Evolutionary conservation across 2,888 invertebrate species (phyloP), one percentile per base, ranked within the genome.

Genomic region (Orthosia cruda): DNA sequence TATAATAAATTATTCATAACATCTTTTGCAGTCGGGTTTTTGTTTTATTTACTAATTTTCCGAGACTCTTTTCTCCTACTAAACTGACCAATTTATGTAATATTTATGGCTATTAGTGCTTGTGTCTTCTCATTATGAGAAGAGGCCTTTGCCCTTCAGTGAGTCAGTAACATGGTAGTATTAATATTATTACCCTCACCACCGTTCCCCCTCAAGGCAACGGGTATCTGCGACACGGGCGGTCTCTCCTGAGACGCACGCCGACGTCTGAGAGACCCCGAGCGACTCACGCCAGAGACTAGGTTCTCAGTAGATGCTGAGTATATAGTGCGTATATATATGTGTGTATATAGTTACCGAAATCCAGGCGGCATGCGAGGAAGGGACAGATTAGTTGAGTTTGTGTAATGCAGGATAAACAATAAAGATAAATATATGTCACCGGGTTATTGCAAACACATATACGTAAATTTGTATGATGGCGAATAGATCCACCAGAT

Each of bases 271-370:
- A 96, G 69, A 0, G 96, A 96, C 13, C 93, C 93, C 0, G 91
- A 92, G 2, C 96, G 89, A 77, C 92, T 94, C 1, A 94, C 67
- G 0, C 95, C 94, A 0, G 93, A 93, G 0, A 95, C 93, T 55
- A 96, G 72, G 72, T 94, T 96, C 84, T 96, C 96, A 0, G 96
- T 96, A 0, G 96, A 96, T 0, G 96, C 96, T 96, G 94, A 93
- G 55, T 4, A 79, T 81, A 77, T 9, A 40, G 32, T 1, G 32
- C 0, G 4, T 32, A 32, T 32, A 32, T 32, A 7, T 32, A 2
- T 32, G 32, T 40, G 59, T 7, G 80, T 81, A 77, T 61, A 61
- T 61, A 61, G 58, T 75, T 77, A 80, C 78, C 77, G 4, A n/a
- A 4, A 58, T 78, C 75, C 74, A 1, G 40, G 84, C 74, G 71